Base-by-base conservation (phyloP, 2,113 vertebrate species). In the Micromys minutus region DNA sequence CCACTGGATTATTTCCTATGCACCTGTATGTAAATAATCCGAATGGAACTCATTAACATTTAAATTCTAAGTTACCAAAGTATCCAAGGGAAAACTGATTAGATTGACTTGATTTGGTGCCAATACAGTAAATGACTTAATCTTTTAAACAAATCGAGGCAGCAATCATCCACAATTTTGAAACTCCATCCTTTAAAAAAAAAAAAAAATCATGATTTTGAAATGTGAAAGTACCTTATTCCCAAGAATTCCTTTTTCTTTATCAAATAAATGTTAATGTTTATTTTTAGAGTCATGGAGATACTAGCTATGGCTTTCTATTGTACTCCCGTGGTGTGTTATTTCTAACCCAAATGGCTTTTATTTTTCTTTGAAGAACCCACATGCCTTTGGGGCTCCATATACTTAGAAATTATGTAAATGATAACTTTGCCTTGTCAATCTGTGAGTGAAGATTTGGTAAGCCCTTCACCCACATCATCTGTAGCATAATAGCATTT, bases 401-500 rank as follows among this genome's bases (percentile, higher is more conserved):
- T 90, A 47, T 88, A 63, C 81, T 97, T 94, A 79, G 93, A 96
- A 95, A 85, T 94, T 96, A 96, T 95, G 88, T 26, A 97, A 98
- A 97, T 95, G 39, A 61, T 72, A 85, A 72, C 24, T 94, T 97
- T 95, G 69, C 42, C 89, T 24, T 96, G 77, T 77, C 72, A 97
- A 95, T 97, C 95, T 29, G 90, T 61, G 92, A 97, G 16, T 93
- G 88, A 65, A 47, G 92, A 92, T 90, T 97, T 83, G 89, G 86
- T 97, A 94, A 96, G 11, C 79, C 71, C 96, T 97, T 97, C 92
- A 96, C 88, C 94, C n/a, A 96, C 65, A 88, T 98, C 97, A 97
- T 98, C 84, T 96, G 94, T 59, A 93, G 31, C 93, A 92, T 93
- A 97, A 97, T 93, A 61, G 24, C 91, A 97, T 97, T 98, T 98